phyloP scores from a whole-genome alignment of 2,113 vertebrate species.

The Calyptomena viridis region DNA sequence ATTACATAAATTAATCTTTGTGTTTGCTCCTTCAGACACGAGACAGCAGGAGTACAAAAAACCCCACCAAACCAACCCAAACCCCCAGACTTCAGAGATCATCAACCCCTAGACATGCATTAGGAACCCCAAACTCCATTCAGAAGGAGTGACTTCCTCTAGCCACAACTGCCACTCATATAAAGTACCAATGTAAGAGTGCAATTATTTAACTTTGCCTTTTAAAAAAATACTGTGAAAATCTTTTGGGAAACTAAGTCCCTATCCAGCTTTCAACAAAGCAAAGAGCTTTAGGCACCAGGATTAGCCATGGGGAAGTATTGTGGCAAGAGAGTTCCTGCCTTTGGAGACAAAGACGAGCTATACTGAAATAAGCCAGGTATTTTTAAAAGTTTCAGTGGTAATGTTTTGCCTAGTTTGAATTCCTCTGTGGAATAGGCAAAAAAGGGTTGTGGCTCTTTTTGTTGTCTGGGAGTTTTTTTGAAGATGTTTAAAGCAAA shows the following conservation, averaged over 20 bases:
- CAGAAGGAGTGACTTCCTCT: not conserved
- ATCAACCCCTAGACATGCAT: not conserved
- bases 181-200: not conserved
- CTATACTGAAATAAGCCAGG: not conserved
- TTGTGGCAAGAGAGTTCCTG: not conserved
- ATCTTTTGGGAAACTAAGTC: not conserved
- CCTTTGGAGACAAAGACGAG: not conserved
- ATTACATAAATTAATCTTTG: not conserved
- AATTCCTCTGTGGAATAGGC: not conserved
- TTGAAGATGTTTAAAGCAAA: not conserved
- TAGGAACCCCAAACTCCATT: not conserved
- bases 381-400: not conserved
- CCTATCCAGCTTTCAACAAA: not conserved
- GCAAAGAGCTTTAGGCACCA: not conserved
- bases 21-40: not conserved
- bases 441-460: not conserved
- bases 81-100: not conserved
- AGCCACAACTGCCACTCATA: not conserved
- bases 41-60: not conserved
- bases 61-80: not conserved
- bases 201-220: not conserved
- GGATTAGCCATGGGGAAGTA: not conserved
- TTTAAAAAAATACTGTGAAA: not conserved
- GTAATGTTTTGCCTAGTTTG: not conserved
- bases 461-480: not conserved